Evolutionary conservation across 2,888 invertebrate genomes (phyloP).

Genomic region (Coleophora flavipennella): DNA sequence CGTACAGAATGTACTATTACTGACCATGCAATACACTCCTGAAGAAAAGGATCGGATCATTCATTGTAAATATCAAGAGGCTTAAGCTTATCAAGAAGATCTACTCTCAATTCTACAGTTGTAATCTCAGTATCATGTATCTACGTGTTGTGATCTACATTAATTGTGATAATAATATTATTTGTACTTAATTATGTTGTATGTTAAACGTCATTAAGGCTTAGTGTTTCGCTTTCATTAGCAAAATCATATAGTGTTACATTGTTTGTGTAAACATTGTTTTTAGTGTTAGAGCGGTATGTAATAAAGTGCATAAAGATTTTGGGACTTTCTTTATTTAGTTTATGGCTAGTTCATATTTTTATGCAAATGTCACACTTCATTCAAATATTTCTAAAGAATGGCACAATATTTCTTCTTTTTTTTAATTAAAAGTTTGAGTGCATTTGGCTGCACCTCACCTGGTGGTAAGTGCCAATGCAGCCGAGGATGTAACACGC

Average conservation of each 20-base stretch:
- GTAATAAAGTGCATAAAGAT: conserved; percentile 51
- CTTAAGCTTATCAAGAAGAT: conserved; percentile 35
- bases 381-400: no score
- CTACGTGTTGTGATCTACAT: conserved; percentile 55
- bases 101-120: conserved; percentile 34
- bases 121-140: conserved; percentile 36
- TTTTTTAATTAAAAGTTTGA: no score
- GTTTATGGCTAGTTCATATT: neutral
- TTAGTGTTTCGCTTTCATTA: conserved; percentile 16
- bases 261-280: conserved; percentile 29
- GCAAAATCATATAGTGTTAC: conserved; percentile 11
- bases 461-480: no score
- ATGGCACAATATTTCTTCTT: no score
- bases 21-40: conserved; percentile 27
- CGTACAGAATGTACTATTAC: conserved; percentile 68
- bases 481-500: no score
- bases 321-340: conserved; percentile 43
- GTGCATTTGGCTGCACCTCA: no score
- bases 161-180: conserved; percentile 58
- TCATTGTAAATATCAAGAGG: conserved; percentile 26
- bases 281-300: conserved; percentile 32
- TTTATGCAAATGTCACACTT: no score
- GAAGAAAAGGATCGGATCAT: conserved; percentile 14
- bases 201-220: conserved; percentile 2
- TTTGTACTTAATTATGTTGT: conserved; percentile 22